Evolutionary conservation across 2,797 vertebrate species (phyloP).

Genomic region (Trematomus bernacchii): DNA sequence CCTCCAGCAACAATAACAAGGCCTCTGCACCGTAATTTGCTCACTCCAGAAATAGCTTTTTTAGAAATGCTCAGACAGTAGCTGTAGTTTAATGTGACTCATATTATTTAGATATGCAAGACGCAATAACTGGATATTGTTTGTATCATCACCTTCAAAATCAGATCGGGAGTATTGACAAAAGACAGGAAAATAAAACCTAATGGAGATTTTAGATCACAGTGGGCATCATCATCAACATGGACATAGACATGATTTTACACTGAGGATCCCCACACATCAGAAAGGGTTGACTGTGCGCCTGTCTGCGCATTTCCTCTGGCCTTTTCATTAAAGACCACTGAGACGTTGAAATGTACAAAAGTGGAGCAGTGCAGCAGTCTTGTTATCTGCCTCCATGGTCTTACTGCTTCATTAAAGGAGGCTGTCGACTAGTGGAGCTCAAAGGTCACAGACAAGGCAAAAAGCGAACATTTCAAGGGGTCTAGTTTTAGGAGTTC

Average conservation of each 20-base stretch:
- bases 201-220: background rate
- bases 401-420: constrained; percentile 41
- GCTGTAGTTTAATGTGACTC: background rate
- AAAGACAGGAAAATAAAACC: too few species aligned
- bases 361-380: background rate
- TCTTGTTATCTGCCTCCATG: constrained; percentile 33
- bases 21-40: constrained; percentile 53
- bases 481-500: constrained; percentile 6
- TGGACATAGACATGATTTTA: too few species aligned
- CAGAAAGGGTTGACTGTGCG: background rate
- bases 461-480: constrained; percentile 30
- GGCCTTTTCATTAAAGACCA: constrained; percentile 25
- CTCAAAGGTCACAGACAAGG: constrained; percentile 32
- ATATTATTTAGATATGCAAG: constrained; percentile 17
- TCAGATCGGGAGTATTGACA: background rate
- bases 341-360: constrained; percentile 23
- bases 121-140: constrained; percentile 2
- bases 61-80: constrained; percentile 28
- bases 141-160: background rate
- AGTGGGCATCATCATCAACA: too few species aligned
- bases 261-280: too few species aligned
- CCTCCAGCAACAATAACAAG: constrained; percentile 51
- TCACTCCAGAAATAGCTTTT: constrained; percentile 45
- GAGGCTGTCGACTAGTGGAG: constrained; percentile 14
- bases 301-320: constrained; percentile 12